phyloP scores from a whole-genome alignment of 1,140 invertebrate species.

The Drosophila navojoa region DNA sequence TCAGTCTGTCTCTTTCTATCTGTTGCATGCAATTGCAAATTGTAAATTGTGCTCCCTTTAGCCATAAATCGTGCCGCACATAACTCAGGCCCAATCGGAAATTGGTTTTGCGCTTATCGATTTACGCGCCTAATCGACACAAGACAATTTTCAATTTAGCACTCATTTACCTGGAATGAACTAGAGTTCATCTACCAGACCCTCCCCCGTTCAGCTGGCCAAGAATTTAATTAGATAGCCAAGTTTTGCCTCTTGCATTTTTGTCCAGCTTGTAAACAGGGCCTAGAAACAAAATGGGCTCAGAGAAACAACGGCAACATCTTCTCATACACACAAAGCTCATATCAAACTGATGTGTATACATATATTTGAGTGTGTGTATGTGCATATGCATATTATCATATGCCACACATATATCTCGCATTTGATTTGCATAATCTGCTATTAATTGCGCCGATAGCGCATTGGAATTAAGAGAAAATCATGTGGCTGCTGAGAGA shows the following conservation, averaged over 20 bases:
- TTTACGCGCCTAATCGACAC: constrained; percentile 75
- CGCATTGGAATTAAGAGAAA: constrained; percentile 49
- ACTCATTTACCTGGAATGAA: constrained; percentile 49
- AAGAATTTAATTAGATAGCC: constrained; percentile 35
- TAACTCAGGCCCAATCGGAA: constrained; percentile 77
- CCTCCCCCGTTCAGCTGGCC: neutral
- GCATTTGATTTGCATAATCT: constrained; percentile 76
- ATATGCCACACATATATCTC: constrained; percentile 33
- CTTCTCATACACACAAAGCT: constrained; percentile 2
- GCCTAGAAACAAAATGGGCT: constrained; percentile 27
- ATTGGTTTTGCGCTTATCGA: constrained; percentile 79
- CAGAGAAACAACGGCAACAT: constrained; percentile 45
- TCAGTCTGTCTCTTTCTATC: constrained; percentile 1
- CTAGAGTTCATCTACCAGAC: neutral
- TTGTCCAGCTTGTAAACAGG: constrained; percentile 17
- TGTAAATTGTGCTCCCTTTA: constrained; percentile 64
- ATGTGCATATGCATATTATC: constrained; percentile 4
- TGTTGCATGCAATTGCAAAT: constrained; percentile 54
- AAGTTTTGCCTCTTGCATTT: constrained; percentile 10
- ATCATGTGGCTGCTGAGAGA: constrained; percentile 15
- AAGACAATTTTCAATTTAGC: constrained; percentile 71
- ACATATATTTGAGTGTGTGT: neutral
- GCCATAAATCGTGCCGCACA: constrained; percentile 73
- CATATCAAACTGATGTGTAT: neutral
- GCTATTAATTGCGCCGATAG: constrained; percentile 75